Evolutionary conservation across 2,113 vertebrate species (phyloP).

Genomic region (Morone saxatilis): DNA sequence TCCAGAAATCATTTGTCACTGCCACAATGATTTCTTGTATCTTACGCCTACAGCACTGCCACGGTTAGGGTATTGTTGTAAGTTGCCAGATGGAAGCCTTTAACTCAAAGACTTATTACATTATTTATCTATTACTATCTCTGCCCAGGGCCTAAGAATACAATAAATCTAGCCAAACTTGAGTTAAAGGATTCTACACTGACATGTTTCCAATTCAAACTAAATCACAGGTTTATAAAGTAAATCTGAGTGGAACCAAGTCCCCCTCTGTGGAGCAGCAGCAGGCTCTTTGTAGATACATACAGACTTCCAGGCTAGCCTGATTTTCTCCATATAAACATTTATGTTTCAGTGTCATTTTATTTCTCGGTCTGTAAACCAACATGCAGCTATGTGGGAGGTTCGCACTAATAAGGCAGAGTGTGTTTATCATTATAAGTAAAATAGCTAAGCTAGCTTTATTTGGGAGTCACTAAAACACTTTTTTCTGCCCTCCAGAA

Average conservation of each 20-base stretch:
- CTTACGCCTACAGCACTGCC: conserved; percentile 19
- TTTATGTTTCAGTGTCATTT: conserved; percentile 72
- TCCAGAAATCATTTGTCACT: conserved; percentile 64
- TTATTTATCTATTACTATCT: conserved; percentile 72
- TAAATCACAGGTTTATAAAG: conserved; percentile 54
- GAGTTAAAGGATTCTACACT: conserved; percentile 60
- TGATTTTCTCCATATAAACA: conserved; percentile 67
- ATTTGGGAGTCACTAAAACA: conserved; percentile 45
- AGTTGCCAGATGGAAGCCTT: conserved; percentile 70
- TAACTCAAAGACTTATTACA: conserved; percentile 66
- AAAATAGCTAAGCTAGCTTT: conserved; percentile 20
- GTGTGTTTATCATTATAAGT: conserved; percentile 68
- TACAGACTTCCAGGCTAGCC: conserved; percentile 36
- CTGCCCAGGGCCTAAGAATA: conserved; percentile 47
- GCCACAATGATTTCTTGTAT: conserved; percentile 46
- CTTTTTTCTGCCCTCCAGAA: conserved; percentile 9
- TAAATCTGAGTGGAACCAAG: conserved; percentile 53
- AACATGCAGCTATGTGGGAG: conserved; percentile 57
- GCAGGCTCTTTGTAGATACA: neutral
- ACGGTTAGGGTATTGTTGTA: conserved; percentile 19
- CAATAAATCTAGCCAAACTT: conserved; percentile 64
- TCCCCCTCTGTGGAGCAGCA: conserved; percentile 12
- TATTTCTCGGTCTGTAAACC: conserved; percentile 69
- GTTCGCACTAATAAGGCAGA: conserved; percentile 63
- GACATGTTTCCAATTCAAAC: conserved; percentile 75